These are phyloP conservation scores for Sarcophaga variegata DNA, from an alignment of 2,888 invertebrate genomes.

Conservation along the genomic window DNA sequence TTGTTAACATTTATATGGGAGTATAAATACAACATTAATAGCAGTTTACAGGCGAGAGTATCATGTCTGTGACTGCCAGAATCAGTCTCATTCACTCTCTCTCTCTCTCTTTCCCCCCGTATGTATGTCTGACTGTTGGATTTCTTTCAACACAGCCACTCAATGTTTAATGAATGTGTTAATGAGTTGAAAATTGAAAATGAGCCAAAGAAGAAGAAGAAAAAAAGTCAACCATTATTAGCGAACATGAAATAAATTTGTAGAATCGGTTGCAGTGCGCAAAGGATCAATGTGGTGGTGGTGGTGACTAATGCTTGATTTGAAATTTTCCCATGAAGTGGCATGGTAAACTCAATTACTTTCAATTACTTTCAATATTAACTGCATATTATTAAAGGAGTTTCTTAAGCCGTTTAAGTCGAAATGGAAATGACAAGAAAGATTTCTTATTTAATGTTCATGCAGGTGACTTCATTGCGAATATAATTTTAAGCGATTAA, in stretches of 20 bases:
- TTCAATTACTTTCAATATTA: neutral
- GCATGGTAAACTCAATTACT: neutral
- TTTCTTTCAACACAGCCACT: neutral
- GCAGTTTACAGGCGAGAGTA: slow-evolving; percentile 26
- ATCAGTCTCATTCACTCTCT: slow-evolving; percentile 4
- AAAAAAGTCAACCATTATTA: slow-evolving; percentile 43
- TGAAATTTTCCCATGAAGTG: slow-evolving; percentile 29
- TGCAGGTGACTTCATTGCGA: no score
- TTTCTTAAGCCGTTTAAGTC: no score
- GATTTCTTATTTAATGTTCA: no score
- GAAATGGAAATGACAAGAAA: no score
- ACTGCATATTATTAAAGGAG: no score
- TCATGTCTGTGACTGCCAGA: slow-evolving; percentile 8
- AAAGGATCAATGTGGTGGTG: neutral
- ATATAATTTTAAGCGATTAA: no score
- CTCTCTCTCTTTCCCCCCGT: neutral
- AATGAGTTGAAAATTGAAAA: slow-evolving; percentile 69
- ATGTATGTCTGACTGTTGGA: no score
- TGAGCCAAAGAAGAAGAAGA: neutral
- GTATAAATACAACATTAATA: slow-evolving; percentile 56
- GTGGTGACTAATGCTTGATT: neutral
- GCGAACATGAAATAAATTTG: slow-evolving; percentile 54
- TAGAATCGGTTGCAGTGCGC: neutral
- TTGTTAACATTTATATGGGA: slow-evolving; percentile 69
- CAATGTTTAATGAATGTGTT: slow-evolving; percentile 64